Evolutionary conservation across 37 sponge, comb jelly and placozoan species (phyloP).

Genomic region (Theonella swinhoei): DNA sequence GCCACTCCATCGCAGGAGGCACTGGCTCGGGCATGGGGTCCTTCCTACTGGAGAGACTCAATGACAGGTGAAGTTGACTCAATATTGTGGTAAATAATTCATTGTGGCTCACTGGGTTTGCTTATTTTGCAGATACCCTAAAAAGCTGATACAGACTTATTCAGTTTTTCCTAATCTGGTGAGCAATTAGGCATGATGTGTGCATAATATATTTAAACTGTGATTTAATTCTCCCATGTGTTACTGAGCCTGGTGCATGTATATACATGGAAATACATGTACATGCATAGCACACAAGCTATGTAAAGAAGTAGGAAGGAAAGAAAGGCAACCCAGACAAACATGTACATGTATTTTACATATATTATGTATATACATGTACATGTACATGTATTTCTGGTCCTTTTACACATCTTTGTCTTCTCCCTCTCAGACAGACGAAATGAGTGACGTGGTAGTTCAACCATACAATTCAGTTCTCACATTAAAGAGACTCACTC

Average conservation of each 20-base stretch:
- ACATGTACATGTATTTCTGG: neutral
- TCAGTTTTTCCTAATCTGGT: constrained; percentile 96
- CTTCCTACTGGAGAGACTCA: constrained; percentile 89
- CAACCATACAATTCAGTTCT: constrained; percentile 99
- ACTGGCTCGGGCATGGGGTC: constrained; percentile 99
- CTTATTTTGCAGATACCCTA: constrained; percentile 72
- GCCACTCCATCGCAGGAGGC: constrained; percentile 97
- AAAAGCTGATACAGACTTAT: constrained; percentile 97
- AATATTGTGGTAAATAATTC: neutral
- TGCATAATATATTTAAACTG: neutral
- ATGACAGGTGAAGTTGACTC: constrained; percentile 50
- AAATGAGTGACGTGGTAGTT: constrained; percentile 96
- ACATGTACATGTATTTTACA: too few species aligned
- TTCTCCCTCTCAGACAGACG: constrained; percentile 50
- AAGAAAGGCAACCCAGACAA: too few species aligned
- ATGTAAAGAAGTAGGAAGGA: too few species aligned
- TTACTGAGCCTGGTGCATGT: neutral
- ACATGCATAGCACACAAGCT: too few species aligned
- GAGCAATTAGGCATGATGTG: neutral
- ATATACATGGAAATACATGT: too few species aligned
- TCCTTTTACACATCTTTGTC: neutral
- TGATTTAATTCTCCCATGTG: neutral
- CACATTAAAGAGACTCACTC: constrained; percentile 95
- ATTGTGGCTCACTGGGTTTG: neutral
- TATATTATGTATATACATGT: too few species aligned